Conservation (phyloP, 2,113 vertebrate species). For the Mormoops blainvillei region DNA sequence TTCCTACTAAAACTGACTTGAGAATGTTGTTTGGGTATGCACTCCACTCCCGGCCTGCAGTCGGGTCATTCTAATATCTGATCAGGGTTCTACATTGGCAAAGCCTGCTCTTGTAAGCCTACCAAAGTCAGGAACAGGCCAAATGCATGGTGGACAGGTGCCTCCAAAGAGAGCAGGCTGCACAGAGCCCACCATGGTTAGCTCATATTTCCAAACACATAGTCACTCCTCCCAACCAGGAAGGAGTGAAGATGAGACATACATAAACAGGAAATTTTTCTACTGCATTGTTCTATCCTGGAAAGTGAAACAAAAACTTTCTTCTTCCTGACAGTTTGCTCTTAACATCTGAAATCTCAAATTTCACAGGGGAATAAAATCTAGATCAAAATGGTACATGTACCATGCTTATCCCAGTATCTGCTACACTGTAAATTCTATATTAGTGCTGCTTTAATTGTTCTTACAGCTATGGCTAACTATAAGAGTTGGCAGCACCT, state of each 20-base stretch:
- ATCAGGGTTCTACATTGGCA: too few species aligned
- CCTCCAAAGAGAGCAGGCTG: not conserved
- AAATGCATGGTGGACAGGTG: not conserved
- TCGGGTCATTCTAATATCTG: too few species aligned
- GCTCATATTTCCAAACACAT: not conserved
- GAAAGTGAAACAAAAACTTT: not conserved
- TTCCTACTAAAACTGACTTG: not conserved
- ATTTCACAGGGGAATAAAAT: not conserved
- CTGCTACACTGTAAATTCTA: not conserved
- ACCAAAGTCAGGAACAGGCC: too few species aligned
- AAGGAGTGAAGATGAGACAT: not conserved
- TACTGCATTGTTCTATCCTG: not conserved
- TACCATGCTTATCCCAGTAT: not conserved
- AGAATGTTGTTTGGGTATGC: too few species aligned
- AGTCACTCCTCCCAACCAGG: not conserved
- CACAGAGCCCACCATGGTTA: fast-evolving
- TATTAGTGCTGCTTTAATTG: not conserved
- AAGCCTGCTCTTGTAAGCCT: not conserved
- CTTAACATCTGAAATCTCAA: not conserved
- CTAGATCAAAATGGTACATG: not conserved
- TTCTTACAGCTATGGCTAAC: not conserved
- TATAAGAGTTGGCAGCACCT: not conserved
- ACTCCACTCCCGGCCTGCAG: too few species aligned
- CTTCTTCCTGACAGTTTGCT: not conserved
- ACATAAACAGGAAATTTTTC: not conserved